Evolutionary conservation across 2,113 vertebrate species (phyloP).

Genomic region (Odocoileus virginianus): DNA sequence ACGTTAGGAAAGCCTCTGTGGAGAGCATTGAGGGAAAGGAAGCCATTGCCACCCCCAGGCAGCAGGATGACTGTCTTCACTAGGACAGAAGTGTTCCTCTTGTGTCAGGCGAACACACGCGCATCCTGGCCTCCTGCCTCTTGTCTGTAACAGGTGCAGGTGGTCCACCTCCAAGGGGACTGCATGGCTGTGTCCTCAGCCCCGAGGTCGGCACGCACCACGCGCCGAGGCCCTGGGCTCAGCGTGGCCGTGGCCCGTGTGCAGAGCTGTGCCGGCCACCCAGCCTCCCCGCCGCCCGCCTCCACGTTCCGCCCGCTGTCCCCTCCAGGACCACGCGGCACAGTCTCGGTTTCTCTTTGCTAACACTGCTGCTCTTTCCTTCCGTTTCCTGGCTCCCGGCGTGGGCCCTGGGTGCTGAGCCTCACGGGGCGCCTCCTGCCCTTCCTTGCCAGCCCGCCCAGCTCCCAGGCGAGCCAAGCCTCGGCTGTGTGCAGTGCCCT

Average conservation of each 20-base stretch:
- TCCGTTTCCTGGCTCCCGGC: rapidly evolving
- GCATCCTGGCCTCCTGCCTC: not conserved
- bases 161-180: not conserved
- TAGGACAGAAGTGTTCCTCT: rapidly evolving
- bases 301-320: not conserved
- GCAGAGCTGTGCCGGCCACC: rapidly evolving
- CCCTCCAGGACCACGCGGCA: rapidly evolving
- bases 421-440: not conserved
- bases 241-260: not conserved
- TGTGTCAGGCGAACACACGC: rapidly evolving
- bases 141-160: rapidly evolving
- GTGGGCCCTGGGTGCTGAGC: not conserved
- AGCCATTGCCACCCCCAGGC: not conserved
- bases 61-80: rapidly evolving
- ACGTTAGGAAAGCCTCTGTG: not conserved
- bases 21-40: not conserved
- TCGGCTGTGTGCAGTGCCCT: not conserved
- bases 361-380: rapidly evolving
- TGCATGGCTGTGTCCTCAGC: rapidly evolving
- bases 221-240: rapidly evolving
- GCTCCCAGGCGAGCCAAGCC: not conserved
- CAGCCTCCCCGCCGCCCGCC: rapidly evolving
- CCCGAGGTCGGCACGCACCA: rapidly evolving
- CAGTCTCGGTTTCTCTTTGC: not conserved
- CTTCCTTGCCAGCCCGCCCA: not conserved